phyloP scores from a whole-genome alignment of 2,113 vertebrate genomes.

The Mixornis gularis region DNA sequence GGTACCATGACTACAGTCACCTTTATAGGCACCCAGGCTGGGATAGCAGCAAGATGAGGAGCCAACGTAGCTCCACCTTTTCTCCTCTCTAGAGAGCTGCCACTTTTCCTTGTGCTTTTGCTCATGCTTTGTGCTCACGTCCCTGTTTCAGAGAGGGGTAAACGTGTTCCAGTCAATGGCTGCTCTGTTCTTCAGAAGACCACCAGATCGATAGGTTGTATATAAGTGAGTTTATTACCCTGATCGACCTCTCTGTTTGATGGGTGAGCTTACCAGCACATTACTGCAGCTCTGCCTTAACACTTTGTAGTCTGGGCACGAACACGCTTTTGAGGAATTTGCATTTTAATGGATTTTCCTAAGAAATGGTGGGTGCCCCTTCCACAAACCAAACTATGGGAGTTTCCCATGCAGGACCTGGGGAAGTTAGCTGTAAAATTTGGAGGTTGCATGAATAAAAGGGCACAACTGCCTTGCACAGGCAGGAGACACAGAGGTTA shows the following conservation, averaged over 20 bases:
- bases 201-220: conserved; percentile 18
- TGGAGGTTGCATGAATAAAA: neutral
- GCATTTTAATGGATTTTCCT: neutral
- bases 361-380: neutral
- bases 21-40: neutral
- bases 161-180: neutral
- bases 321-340: rapidly evolving
- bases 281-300: neutral
- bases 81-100: neutral
- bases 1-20: neutral
- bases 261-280: neutral
- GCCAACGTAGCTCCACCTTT: neutral
- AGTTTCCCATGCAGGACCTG: neutral
- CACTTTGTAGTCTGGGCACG: neutral
- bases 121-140: neutral
- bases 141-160: neutral
- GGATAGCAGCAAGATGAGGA: neutral
- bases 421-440: neutral
- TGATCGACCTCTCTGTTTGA: conserved; percentile 37
- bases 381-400: neutral
- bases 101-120: neutral
- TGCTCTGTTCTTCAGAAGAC: neutral
- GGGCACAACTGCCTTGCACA: rapidly evolving
- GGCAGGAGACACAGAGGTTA: neutral
- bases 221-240: conserved; percentile 45